Base-by-base conservation (phyloP, 1,140 invertebrate species). In the Drosophila serrata region DNA sequence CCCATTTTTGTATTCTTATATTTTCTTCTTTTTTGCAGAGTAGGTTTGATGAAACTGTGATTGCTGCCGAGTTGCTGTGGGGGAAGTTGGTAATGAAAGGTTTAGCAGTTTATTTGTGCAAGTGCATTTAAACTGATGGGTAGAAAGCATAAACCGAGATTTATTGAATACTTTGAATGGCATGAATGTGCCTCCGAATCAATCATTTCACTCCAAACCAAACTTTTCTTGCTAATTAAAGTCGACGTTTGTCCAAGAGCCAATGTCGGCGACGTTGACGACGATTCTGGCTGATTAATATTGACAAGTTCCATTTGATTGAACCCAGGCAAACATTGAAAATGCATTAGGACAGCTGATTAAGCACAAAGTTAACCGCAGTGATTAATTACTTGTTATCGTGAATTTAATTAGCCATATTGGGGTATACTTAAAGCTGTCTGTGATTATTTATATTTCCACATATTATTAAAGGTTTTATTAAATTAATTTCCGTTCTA, bases 1-100 rank as follows among this genome's bases (percentile, higher is more conserved):
- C 17, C 39, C 33, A 57, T 68, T 73, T 74, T 8, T 31, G 35
- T 48, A 35, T 56, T 29, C 39, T 33, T 31, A 27, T 42, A 43
- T 70, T 24, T 58, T 65, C 56, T 63, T 49, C 6, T 31, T 31
- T 29, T 19, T 12, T 0, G 53, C 13, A 2, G 22, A 45, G 35
- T 62, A 49, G 56, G 62, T 75, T 87, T 81, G 64, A 82, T 67
- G 68, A 49, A 51, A 45, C 68, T 43, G 56, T 63, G 79, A 81
- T 86, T 86, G 74, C 56, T 46, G 57, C 15, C 27, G 46, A 43
- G 33, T 29, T 64, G 27, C 33, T 15, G 42, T 9, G 27, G 42
- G 12, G 27, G 43, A 56, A 58, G 68, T 58, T 58, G 53, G 9
- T 39, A 70, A 40, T 57, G 31, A 57, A 57, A 42, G 68, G 64